Evolutionary conservation across 1,140 invertebrate species (phyloP), one percentile per base, ranked within the genome.

Genomic region (Drosophila orena): DNA sequence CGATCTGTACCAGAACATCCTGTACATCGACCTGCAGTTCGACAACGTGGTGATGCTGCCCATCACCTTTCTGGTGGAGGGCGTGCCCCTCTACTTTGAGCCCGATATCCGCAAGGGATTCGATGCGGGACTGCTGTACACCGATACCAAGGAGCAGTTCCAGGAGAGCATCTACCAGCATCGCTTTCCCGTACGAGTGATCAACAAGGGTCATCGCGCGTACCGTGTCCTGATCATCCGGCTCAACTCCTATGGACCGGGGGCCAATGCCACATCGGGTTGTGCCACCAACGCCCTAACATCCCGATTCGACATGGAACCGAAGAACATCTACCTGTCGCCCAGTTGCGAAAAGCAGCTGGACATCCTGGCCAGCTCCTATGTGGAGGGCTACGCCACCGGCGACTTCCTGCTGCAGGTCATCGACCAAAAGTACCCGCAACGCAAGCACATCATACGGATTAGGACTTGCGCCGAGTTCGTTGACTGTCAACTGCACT

Each of bases 81-180:
- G 90, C 0, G 77, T 91, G 4, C 90, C 90, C 0, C 62, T 91
- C 1, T 78, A 71, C 35, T 88, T 91, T 34, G 56, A 79, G 40
- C 90, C 86, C 4, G 49, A 91, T 20, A 79, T 91, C 5, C 61
- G 46, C 2, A 42, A 78, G 4, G 73, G 78, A 22, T 77, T 83
- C n/a, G 54, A 91, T 50, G 69, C 76, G 2, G 90, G 90, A 10
- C 12, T 37, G 7, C 61, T 91, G 12, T 78, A 77, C 27, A 81
- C 81, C 7, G 81, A 85, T 17, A 81, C 75, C 2, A 65, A 59
- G 37, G 61, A 78, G 8, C 43, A 76, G 17, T 91, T 85, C 15
- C 37, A 73, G 20, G 53, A 61, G 0, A 59, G 77, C 20, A 27
- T 52, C 8, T 91, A 52, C 27, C 38, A 24, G 1, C 59, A 90